These are phyloP conservation scores for Carollia perspicillata DNA, from an alignment of 2,113 vertebrate genomes.

Conservation along the genomic window DNA sequence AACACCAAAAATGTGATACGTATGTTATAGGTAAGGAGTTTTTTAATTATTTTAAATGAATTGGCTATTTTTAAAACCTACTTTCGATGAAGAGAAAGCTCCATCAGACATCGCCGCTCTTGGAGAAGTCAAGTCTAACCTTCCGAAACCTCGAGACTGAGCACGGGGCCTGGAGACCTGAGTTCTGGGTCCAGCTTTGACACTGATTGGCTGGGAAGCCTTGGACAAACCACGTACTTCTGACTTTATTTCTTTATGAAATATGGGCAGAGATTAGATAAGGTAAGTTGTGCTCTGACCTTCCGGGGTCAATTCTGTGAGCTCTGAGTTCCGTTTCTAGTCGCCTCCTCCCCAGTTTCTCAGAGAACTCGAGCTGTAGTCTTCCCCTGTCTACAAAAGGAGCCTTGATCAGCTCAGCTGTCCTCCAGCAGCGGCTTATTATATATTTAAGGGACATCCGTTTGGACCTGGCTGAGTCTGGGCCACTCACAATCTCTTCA, in stretches of 20 bases:
- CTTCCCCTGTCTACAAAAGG: not conserved
- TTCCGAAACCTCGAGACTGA: not conserved
- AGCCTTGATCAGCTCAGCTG: not conserved
- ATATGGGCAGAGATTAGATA: not conserved
- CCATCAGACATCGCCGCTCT: not conserved
- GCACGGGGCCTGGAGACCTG: not conserved
- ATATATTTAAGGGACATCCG: not conserved
- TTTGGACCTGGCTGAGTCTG: not conserved
- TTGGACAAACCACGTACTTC: not conserved
- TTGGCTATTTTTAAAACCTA: not conserved
- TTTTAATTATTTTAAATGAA: not conserved
- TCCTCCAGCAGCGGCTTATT: not conserved
- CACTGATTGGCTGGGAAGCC: not conserved
- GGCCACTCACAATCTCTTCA: not conserved
- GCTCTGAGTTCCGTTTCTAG: not conserved
- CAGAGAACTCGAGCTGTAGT: not conserved
- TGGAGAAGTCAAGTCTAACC: not conserved
- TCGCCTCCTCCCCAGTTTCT: not conserved
- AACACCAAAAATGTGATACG: not conserved
- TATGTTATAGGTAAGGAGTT: not conserved
- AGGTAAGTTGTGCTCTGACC: not conserved
- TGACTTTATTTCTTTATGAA: not conserved
- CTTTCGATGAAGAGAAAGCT: not conserved
- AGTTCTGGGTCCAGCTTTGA: not conserved
- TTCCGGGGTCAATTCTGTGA: not conserved